Percentiles rank a stretch among this genome's conserved stretches.
Evolutionary conservation across 2,113 vertebrate species (phyloP).

Genomic region (Proterorhinus semilunaris): DNA sequence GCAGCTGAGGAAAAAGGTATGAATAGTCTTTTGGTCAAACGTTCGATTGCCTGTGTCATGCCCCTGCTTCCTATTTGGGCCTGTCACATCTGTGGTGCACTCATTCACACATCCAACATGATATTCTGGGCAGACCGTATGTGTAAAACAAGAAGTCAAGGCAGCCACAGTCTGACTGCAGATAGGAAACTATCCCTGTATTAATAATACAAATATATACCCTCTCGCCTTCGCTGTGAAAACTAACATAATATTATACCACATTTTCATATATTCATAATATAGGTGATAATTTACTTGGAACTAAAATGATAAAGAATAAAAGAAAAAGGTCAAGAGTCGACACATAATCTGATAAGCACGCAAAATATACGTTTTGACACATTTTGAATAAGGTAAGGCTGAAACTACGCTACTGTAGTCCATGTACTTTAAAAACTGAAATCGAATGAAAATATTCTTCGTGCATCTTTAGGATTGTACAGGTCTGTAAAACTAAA

Average conservation of each 20-base stretch:
- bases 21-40: slow-evolving; percentile 48
- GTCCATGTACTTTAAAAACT: no score
- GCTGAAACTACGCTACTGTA: no score
- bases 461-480: no score
- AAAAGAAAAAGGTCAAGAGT: no score
- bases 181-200: slow-evolving; percentile 9
- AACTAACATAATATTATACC: not conserved
- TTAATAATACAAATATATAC: no score
- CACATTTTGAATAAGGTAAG: no score
- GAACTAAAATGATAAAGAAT: no score
- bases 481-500: no score
- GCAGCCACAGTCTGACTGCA: slow-evolving; percentile 25
- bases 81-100: slow-evolving; percentile 37
- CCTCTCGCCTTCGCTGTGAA: not conserved
- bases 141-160: slow-evolving; percentile 25
- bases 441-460: no score
- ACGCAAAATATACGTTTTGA: no score
- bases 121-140: slow-evolving; percentile 36
- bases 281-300: not conserved
- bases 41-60: slow-evolving; percentile 34
- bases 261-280: not conserved
- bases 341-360: no score
- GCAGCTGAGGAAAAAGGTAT: slow-evolving; percentile 15
- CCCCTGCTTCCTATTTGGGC: slow-evolving; percentile 37
- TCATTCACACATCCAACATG: slow-evolving; percentile 42